Base-by-base conservation (phyloP, 1,140 invertebrate genomes). In the Leptonema lineaticorne region DNA sequence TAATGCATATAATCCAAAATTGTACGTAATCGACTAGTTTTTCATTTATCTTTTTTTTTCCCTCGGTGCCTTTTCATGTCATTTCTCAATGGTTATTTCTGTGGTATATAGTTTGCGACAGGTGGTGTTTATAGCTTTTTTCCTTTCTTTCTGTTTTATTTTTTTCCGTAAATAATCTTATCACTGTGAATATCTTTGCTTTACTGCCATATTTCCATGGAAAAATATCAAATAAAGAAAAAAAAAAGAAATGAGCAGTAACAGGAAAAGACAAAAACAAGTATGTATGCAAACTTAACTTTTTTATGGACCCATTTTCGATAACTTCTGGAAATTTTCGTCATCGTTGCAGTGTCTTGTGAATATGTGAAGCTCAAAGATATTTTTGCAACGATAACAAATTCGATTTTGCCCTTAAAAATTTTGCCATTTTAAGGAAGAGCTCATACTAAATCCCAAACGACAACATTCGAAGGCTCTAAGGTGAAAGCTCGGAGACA, bases 361-460 rank as follows among this genome's bases (percentile, higher is more conserved):
- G 20, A n/a, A n/a, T n/a, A n/a, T 9, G 48, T 24, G 26, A 18
- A n/a, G 27, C 30, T 37, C 50, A 26, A 30, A 30, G 69, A 67
- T 62, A 30, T 67, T 67, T 60, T 33, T 29, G 46, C 33, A 60
- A 29, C 66, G 67, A 63, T 68, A 68, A 68, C 69, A 66, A 71
- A 72, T 72, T 72, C 67, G 70, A 69, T 72, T 69, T 72, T 60
- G 68, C 67, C 69, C 64, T 69, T 69, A 72, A 72, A 69, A 69
- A 58, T 57, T 24, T 46, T n/a, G 22, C 20, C 58, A 18, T 26
- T 64, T 50, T 50, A 72, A 66, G 48, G 67, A 67, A 68, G 45
- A 68, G 64, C 41, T 64, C 64, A 69, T 46, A 64, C 63, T 60
- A 72, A 72, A 72, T 72, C 70, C 68, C 70, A 62, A 72, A 72